Evolutionary conservation across 2,797 vertebrate genomes (phyloP).

Genomic region (Calcarius lapponicus): DNA sequence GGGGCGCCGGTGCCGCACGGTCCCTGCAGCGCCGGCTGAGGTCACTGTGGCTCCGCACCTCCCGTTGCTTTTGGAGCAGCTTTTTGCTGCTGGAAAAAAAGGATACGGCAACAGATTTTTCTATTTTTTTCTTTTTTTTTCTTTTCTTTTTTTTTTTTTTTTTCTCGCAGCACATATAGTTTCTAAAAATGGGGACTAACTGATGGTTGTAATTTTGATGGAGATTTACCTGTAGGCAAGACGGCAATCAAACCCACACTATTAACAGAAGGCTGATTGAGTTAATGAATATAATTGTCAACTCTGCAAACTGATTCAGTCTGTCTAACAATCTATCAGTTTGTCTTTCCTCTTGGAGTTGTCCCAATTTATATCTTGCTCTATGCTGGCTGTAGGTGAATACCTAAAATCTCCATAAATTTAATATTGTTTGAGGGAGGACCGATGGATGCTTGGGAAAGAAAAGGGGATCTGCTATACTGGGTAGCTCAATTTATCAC

Average conservation of each 20-base stretch:
- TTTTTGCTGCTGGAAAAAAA: background rate
- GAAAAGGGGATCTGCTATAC: background rate
- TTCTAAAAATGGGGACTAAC: slow-evolving; percentile 72
- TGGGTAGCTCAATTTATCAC: background rate
- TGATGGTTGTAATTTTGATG: slow-evolving; percentile 76
- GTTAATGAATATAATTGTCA: slow-evolving; percentile 74
- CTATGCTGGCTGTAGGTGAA: background rate
- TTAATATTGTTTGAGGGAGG: background rate
- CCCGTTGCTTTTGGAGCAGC: background rate
- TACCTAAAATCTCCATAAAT: background rate
- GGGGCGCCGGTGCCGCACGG: background rate
- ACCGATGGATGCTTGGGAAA: background rate
- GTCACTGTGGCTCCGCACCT: slow-evolving; percentile 76
- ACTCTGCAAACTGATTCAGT: slow-evolving; percentile 53
- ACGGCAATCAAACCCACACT: slow-evolving; percentile 72
- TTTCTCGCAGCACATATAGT: background rate
- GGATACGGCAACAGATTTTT: background rate
- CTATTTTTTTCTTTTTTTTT: background rate
- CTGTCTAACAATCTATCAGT: slow-evolving; percentile 45
- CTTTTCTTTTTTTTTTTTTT: background rate
- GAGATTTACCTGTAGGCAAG: slow-evolving; percentile 79
- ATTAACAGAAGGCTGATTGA: slow-evolving; percentile 62
- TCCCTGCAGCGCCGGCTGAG: slow-evolving; percentile 70
- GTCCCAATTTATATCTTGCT: slow-evolving; percentile 34
- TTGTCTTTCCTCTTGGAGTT: slow-evolving; percentile 45